A percentile compares a stretch with the other conserved stretches of the same genome.
phyloP scores from a whole-genome alignment of 2,888 invertebrate species.

The Portevinia maculata region DNA sequence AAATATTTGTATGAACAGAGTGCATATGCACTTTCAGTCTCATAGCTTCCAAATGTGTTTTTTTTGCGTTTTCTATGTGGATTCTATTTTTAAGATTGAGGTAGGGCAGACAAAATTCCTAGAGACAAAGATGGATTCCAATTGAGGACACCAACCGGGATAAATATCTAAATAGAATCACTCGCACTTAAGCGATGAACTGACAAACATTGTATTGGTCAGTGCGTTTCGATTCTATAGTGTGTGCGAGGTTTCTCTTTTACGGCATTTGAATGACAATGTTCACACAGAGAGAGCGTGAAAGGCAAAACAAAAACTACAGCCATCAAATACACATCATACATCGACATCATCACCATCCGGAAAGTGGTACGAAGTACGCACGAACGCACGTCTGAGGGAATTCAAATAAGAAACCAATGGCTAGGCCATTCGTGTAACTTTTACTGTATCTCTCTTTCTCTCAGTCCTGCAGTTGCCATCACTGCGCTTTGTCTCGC shows the following conservation, averaged over 20 bases:
- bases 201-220: slow-evolving; percentile 22
- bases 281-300: slow-evolving; percentile 28
- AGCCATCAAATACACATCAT: background rate
- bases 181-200: slow-evolving; percentile 32
- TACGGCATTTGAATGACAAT: slow-evolving; percentile 19
- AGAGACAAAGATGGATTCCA: slow-evolving; percentile 40
- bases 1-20: slow-evolving; percentile 23
- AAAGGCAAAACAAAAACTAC: background rate
- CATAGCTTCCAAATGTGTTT: slow-evolving; percentile 33
- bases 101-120: slow-evolving; percentile 62
- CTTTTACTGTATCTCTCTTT: slow-evolving; percentile 34
- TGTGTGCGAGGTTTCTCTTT: slow-evolving; percentile 53
- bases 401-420: slow-evolving; percentile 11
- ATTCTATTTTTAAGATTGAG: slow-evolving; percentile 69
- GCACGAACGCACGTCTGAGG: slow-evolving; percentile 45
- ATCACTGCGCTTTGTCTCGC: slow-evolving; percentile 23
- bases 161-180: slow-evolving; percentile 40
- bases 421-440: slow-evolving; percentile 27
- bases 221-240: slow-evolving; percentile 33
- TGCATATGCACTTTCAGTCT: slow-evolving; percentile 36
- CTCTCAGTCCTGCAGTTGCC: slow-evolving; percentile 13
- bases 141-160: slow-evolving; percentile 51
- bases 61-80: slow-evolving; percentile 21
- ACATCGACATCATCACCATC: slow-evolving; percentile 45
- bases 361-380: slow-evolving; percentile 48